Base-by-base conservation (phyloP, 2,797 vertebrate genomes). In the Galaxias olidus region DNA sequence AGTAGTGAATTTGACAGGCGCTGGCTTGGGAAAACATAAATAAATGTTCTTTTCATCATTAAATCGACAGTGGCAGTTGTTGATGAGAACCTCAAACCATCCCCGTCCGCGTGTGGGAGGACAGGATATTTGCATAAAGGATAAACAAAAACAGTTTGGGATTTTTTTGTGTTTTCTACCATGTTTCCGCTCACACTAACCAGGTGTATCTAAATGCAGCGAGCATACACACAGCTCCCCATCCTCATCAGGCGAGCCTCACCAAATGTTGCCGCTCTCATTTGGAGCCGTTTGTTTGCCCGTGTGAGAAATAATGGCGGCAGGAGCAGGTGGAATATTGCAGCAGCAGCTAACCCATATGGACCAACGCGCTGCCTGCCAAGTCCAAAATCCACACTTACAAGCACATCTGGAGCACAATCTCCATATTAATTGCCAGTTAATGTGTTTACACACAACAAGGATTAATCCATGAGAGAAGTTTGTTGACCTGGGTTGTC, bases 391-490 rank as follows among this genome's bases (percentile, higher is more conserved):
- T 83, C 78, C 82, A 79, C 80, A 80, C 85, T 85, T 84, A 88
- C 84, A 77, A 81, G 83, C 84, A 84, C 86, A 89, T 89, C 87
- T 88, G 88, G 86, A 85, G 79, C 77, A 43, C 65, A 79, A 86
- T 87, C 87, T 83, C 82, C 83, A 86, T 87, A 87, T 88, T 88
- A 89, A 89, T 84, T 81, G 81, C 76, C 77, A 59, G 72, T 87
- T 88, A 86, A 90, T 87, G 83, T 86, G 84, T 82, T 88, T 83
- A 88, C 85, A 85, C 83, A 78, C 80, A 76, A 82, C 80, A 4
- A 70, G 72, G 78, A 86, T 84, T 80, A 84, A 82, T 81, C 85
- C 79, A 72, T 66, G 80, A 69, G 79, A 80, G 83, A 70, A 77
- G 81, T 54, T 19, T 72, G 57, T 58, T 74, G 84, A 84, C 84